Base-by-base conservation (phyloP, 2,113 vertebrate species). In the Urocolius indicus region DNA sequence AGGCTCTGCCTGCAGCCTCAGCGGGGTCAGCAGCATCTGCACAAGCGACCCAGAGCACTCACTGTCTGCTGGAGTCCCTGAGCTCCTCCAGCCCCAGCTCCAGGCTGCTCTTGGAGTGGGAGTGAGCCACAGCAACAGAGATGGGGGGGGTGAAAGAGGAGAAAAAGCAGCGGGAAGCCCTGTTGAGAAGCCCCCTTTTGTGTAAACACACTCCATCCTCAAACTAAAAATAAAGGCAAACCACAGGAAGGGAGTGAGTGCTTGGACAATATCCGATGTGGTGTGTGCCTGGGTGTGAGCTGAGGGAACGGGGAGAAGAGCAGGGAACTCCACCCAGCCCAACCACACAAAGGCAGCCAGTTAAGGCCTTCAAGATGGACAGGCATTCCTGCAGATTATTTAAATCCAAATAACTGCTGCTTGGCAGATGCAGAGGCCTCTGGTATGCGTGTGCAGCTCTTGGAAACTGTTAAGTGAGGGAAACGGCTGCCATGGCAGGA, bases 161-260 rank as follows among this genome's bases (percentile, higher is more conserved):
- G 74, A 86, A 81, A 94, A 82, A 86, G 48, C 86, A 78, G 83
- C 3, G 48, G 95, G 93, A 92, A 96, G 59, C 66, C 72, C 69
- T 83, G 92, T 95, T 71, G 90, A 95, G 88, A 95, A 97, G 96
- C 90, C 89, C 94, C 93, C 92, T 96, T 95, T 94, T 96, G 93
- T 96, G 90, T 95, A 97, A 97, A 96, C 95, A 95, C 3, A 8
- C 91, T 84, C 87, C n/a, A 23, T 94, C 94, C 93, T 97, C 93
- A 74, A 57, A 74, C 94, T 97, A 97, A 97, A 97, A 97, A 97
- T 97, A 97, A 95, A 97, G 92, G 90, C 96, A 94, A 97, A 92
- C 92, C 96, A 92, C 93, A 97, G 97, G 96, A 97, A 97, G 96
- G 95, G 96, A 97, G 95, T 96, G 96, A 97, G 93, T 94, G 91